Conservation (phyloP, 2,797 vertebrate species). For the Dromococcyx pavoninus region DNA sequence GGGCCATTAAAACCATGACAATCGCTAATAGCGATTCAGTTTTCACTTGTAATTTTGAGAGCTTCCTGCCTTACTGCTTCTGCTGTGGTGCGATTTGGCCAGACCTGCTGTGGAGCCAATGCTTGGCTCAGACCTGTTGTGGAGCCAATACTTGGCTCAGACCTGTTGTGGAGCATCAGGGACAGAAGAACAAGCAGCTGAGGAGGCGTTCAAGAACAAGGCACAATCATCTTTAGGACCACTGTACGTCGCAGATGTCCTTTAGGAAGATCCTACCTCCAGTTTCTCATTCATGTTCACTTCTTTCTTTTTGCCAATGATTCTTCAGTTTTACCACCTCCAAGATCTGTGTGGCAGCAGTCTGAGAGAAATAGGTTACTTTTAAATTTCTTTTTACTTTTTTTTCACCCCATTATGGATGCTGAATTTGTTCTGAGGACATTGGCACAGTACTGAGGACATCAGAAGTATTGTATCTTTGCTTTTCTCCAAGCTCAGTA, state of each 20-base stretch:
- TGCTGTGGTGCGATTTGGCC: background rate
- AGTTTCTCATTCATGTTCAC: background rate
- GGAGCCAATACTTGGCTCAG: no score
- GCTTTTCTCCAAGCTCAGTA: background rate
- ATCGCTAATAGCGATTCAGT: background rate
- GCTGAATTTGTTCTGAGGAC: background rate
- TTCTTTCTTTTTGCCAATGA: background rate
- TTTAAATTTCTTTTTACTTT: no score
- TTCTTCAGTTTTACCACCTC: background rate
- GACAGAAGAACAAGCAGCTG: background rate
- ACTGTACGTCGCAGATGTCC: no score
- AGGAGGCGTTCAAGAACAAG: background rate
- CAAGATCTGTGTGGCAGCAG: background rate
- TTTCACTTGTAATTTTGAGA: background rate
- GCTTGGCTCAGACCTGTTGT: rapidly evolving
- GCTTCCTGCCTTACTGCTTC: background rate
- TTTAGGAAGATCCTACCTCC: background rate
- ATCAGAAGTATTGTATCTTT: no score
- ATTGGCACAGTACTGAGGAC: background rate
- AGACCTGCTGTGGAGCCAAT: no score
- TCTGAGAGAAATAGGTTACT: no score
- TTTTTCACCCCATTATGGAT: background rate
- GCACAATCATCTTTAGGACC: no score
- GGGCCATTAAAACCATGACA: background rate
- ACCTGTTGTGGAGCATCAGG: background rate